Conservation (phyloP, 2,888 invertebrate genomes). For the Perizoma flavofasciatum region DNA sequence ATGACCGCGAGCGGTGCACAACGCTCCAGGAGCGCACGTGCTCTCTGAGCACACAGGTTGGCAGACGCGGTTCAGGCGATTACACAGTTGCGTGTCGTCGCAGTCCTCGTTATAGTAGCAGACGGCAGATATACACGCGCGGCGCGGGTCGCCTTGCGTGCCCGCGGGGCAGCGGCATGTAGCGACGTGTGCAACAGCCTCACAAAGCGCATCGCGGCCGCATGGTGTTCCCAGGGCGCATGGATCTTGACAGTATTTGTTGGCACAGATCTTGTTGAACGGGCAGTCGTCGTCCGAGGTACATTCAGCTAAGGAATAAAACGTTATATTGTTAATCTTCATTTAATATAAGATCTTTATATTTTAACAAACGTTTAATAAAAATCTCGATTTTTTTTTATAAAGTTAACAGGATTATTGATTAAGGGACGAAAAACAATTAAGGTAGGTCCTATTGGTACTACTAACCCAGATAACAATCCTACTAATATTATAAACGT, state of each 20-base stretch:
- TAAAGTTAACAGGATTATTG: neutral
- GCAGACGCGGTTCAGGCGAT: constrained; percentile 92
- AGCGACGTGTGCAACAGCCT: constrained; percentile 89
- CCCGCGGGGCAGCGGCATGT: constrained; percentile 93
- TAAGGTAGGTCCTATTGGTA: no score
- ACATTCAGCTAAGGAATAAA: constrained; percentile 88
- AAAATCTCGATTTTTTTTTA: no score
- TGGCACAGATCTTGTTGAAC: constrained; percentile 91
- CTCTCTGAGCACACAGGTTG: constrained; percentile 92
- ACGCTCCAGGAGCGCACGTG: constrained; percentile 90
- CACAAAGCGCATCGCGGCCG: constrained; percentile 91
- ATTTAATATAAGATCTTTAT: neutral
- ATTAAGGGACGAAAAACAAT: neutral
- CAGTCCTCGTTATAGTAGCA: constrained; percentile 96
- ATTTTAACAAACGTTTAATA: no score
- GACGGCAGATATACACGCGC: constrained; percentile 91
- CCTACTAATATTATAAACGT: no score
- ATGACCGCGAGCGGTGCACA: constrained; percentile 90
- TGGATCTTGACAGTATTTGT: constrained; percentile 91
- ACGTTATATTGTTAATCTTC: neutral
- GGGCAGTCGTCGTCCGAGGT: constrained; percentile 91
- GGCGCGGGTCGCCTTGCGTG: constrained; percentile 92
- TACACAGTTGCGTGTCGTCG: constrained; percentile 92
- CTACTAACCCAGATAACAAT: no score
- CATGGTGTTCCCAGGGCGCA: constrained; percentile 88